Base-by-base conservation (phyloP, 2,797 vertebrate genomes). In the Chaetodon trifasciatus region DNA sequence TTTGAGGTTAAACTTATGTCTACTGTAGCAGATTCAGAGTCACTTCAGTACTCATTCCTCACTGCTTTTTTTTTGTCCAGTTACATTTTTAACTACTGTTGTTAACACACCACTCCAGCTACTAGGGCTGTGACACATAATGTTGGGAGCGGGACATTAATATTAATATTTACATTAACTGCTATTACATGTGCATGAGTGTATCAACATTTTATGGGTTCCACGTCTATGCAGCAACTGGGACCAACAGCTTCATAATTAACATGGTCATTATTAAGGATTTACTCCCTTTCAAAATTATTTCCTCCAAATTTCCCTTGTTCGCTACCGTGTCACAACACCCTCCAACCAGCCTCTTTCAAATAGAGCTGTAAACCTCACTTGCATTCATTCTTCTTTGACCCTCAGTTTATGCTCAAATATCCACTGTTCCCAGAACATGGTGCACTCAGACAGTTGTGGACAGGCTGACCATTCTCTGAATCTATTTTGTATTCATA, bases 151-250 rank as follows among this genome's bases (percentile, higher is more conserved):
- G 6, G 19, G 16, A 40, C 73, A 89, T 91, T 76, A 89, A 89
- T 91, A 88, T 87, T 88, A 82, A 87, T 88, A 78, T 82, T 76
- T 83, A 77, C 72, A 91, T 88, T 82, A 70, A 69, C 72, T 60
- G 61, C 52, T 79, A 71, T 79, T 87, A 80, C 81, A 84, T 83
- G 77, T 77, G 74, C 74, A 85, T 72, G 67, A 84, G 76, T 78
- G 47, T 69, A 83, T 86, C 70, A 86, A 86, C 53, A 81, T 88
- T 88, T 84, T 73, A 89, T 82, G 83, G 62, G 57, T 35, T 79
- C 46, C 37, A 55, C 17, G 17, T 67, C 57, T 62, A 58, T 82
- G 86, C 46, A 50, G 57, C 24, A 86, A 74, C 70, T 8, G 79
- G 66, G 46, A 76, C 68, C 39, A 84, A 78, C 60, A 69, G 69